Conservation (phyloP, 2,113 vertebrate genomes). For the Chlamydotis undulata region DNA sequence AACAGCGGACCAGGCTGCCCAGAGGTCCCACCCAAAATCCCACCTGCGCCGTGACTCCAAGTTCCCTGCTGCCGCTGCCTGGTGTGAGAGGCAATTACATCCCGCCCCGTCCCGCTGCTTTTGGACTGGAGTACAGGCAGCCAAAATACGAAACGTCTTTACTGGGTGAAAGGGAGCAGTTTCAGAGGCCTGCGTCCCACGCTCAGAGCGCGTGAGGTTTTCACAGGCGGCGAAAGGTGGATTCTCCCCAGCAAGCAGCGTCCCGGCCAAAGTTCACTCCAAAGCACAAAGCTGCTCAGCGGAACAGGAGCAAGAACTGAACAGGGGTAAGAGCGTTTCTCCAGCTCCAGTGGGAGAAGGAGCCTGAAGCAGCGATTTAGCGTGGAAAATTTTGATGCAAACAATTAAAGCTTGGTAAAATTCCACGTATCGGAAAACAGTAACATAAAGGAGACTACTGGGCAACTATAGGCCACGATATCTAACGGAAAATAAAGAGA, state of each 20-base stretch:
- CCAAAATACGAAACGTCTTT: neutral
- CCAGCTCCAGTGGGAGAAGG: neutral
- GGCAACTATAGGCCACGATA: neutral
- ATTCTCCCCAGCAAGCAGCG: neutral
- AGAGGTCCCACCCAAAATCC: neutral
- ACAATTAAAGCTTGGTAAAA: neutral
- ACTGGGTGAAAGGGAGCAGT: neutral
- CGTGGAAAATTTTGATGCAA: neutral
- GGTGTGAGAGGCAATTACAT: slow-evolving; percentile 13
- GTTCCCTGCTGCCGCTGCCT: slow-evolving; percentile 46
- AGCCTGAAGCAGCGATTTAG: neutral
- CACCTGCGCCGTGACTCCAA: neutral
- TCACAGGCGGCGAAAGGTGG: fast-evolving
- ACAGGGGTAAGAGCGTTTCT: neutral
- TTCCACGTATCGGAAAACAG: neutral
- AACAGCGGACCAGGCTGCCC: neutral
- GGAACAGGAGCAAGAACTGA: neutral
- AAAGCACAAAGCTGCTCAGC: neutral
- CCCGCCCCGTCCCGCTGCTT: neutral
- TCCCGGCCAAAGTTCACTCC: neutral
- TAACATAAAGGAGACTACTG: neutral
- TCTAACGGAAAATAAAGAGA: neutral
- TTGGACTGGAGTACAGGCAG: fast-evolving
- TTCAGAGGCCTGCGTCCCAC: neutral
- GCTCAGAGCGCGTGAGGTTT: fast-evolving